A percentile compares a stretch with the other conserved stretches of the same genome.
Conservation (phyloP, 2,888 invertebrate species). For the Reticulitermes lucifugus region DNA sequence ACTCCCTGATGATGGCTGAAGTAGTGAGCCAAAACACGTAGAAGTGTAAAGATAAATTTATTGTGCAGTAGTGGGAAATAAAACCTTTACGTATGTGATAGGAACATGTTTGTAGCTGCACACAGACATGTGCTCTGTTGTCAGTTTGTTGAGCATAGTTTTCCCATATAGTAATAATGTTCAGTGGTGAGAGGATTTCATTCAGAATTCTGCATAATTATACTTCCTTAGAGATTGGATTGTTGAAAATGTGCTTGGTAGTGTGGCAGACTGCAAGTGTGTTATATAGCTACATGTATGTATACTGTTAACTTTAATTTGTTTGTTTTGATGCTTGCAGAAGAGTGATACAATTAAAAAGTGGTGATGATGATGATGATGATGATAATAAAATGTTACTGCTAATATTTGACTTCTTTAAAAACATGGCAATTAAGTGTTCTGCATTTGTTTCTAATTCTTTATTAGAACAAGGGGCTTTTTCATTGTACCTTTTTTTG, state of each 20-base stretch:
- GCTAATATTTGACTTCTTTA: neutral
- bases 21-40: too few relatives aligned
- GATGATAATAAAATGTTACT: neutral
- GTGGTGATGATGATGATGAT: neutral
- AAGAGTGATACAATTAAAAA: neutral
- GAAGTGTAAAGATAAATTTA: too few relatives aligned
- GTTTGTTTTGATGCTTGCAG: neutral
- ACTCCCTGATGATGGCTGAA: too few relatives aligned
- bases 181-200: too few relatives aligned
- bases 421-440: neutral
- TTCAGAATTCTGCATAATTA: neutral
- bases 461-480: neutral
- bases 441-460: neutral
- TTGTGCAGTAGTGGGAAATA: too few relatives aligned
- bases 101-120: too few relatives aligned
- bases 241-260: neutral
- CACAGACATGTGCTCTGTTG: too few relatives aligned
- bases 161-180: too few relatives aligned
- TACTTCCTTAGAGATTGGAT: neutral
- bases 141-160: too few relatives aligned
- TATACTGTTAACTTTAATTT: neutral
- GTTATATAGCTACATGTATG: conserved; percentile 7
- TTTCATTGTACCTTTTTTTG: neutral
- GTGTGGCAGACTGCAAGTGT: neutral
- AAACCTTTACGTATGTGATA: too few relatives aligned